Base-by-base conservation (phyloP, 2,888 invertebrate species). In the Kryphioiulus occultus region DNA sequence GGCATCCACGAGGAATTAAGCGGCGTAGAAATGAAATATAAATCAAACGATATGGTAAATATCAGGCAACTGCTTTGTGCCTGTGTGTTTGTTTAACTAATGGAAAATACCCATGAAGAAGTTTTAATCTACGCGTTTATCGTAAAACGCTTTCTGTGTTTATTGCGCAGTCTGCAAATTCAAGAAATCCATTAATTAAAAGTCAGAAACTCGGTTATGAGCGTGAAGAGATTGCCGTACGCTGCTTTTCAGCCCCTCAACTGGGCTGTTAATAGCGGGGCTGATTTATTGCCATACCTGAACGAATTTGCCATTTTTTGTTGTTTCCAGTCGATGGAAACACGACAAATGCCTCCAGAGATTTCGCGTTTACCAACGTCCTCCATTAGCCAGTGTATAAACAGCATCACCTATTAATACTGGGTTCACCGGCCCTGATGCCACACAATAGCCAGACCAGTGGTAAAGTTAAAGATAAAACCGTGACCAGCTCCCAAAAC, bases 141-240 rank as follows among this genome's bases (percentile, higher is more conserved):
- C 68, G 68, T 68, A 68, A 68, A 68, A 68, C 68, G 12, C 68
- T 68, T 68, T 68, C 68, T 7, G 26, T 68, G 68, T 68, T 68
- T 68, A 68, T 68, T 68, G 68, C 22, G 26, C 68, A 68, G 68
- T 68, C 26, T 26, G 68, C 68, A 68, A 68, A 68, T 68, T 68
- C 68, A 68, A 68, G 26, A 68, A 68, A 26, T 68, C 68, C 68
- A 68, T 68, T 68, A 68, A 68, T 68, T 68, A 68, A 68, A 68
- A 26, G 68, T 68, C 22, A 68, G 26, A 22, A 68, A 68, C 68
- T 26, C 26, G 22, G 68, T 26, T 68, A 68, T 68, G 26, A 68
- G n/a, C 68, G n/a, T 26, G 68, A 68, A 26, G 4, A 68, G 22
- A 53, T 26, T n/a, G n/a, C 26, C n/a, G 53, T n/a, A n/a, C 53